Base-by-base conservation (phyloP, 2,888 invertebrate genomes). In the Lomographa bimaculata region DNA sequence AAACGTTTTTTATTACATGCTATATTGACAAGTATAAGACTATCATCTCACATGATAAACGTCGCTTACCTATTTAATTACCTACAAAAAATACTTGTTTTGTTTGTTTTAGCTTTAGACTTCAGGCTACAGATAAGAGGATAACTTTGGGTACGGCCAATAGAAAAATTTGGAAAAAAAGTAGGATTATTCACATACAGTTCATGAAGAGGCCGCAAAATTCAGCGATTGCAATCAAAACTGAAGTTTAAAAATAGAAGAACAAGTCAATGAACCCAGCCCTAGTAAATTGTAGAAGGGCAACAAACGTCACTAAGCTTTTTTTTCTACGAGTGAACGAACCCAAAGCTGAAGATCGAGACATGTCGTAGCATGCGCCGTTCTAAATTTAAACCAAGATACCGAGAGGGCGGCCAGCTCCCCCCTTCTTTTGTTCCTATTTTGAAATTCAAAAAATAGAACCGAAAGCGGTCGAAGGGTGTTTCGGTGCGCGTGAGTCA, bases 351-450 rank as follows among this genome's bases (percentile, higher is more conserved):
- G 16, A 26, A 17, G 39, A 51, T 64, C 60, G 54, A 57, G 55
- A 71, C 73, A 62, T 63, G 73, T 67, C 69, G 68, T 66, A 68
- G 74, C 78, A 69, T 73, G 79, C 68, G 79, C 67, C 72, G 71
- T 68, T 73, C 75, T 73, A 82, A 71, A 80, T 77, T 64, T 83
- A 77, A 66, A 68, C 50, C 54, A 44, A 54, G 63, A 60, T 57
- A 62, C 60, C 63, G 66, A 62, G 82, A 82, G 84, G 86, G 86
- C 84, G 51, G 82, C 79, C 71, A 75, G 79, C 78, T 81, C 82
- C 84, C 82, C 79, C 69, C 82, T 86, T 79, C 84, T 86, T 87
- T 89, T 87, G 86, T 87, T 89, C 82, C 80, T 86, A 79, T 87
- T 86, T 79, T 72, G 75, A 76, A 78, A 66, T 78, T 85, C 86